Evolutionary conservation across 2,888 invertebrate genomes (phyloP), one percentile per base, ranked within the genome.

Genomic region (Hypena proboscidalis): DNA sequence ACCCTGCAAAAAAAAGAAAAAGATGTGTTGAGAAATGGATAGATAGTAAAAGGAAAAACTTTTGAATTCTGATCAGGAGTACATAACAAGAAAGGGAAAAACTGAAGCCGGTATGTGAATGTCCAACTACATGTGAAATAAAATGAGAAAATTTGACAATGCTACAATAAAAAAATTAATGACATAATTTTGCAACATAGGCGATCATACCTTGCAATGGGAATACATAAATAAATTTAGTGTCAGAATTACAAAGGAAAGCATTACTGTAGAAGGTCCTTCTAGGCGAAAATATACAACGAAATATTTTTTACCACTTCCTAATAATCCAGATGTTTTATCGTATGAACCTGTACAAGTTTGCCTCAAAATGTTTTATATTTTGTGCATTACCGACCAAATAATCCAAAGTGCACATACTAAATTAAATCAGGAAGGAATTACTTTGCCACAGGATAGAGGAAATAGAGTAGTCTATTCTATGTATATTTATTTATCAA

Each of bases 1-100:
- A n/a, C n/a, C n/a, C n/a, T n/a, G n/a, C n/a, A n/a, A n/a, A n/a
- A n/a, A n/a, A n/a, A n/a, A n/a, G n/a, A n/a, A n/a, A n/a, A n/a
- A n/a, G n/a, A n/a, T n/a, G n/a, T n/a, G n/a, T n/a, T n/a, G n/a
- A n/a, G n/a, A n/a, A n/a, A n/a, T n/a, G n/a, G n/a, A n/a, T 25
- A 25, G 34, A 34, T 5, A 25, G 10, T 25, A 17, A 25, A 25
- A 23, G 34, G 8, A 33, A 33, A 23, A 1, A 3, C 14, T 33
- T 15, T 22, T 33, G 15, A 33, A 33, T 9, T 33, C 33, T 23
- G 14, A 23, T 15, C 22, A 33, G 22, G 14, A 31, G 20, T 31
- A 31, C 31, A 7, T 31, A 11, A 31, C 11, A 11, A 20, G n/a
- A 31, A 20, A 11, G 11, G 35, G 35, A n/a, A 5, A 35, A 19